Conservation (phyloP, 2,888 invertebrate genomes). For the Cryptocephalus moraei region DNA sequence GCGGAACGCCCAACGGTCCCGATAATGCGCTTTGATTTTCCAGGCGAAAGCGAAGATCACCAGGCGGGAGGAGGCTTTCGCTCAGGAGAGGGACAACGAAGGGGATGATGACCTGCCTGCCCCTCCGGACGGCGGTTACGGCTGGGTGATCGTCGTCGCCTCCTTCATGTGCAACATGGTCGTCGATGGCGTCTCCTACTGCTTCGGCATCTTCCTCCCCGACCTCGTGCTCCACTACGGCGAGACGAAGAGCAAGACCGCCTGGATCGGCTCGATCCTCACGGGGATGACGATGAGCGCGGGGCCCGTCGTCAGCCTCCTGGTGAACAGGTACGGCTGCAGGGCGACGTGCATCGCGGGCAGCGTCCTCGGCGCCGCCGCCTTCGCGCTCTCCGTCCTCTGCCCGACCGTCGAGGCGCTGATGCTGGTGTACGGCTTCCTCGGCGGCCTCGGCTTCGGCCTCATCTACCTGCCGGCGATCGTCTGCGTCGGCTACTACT, state of each 20-base stretch:
- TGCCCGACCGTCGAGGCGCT: slow-evolving; percentile 78
- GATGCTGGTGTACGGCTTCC: slow-evolving; percentile 72
- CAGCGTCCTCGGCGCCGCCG: slow-evolving; percentile 69
- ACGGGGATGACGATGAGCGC: slow-evolving; percentile 92
- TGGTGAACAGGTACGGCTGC: slow-evolving; percentile 95
- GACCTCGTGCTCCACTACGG: slow-evolving; percentile 72
- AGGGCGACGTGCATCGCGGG: slow-evolving; percentile 88
- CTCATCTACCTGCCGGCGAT: slow-evolving; percentile 71
- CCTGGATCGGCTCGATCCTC: slow-evolving; percentile 90
- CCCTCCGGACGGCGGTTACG: slow-evolving; percentile 85
- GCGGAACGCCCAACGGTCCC: no score
- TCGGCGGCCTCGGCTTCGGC: slow-evolving; percentile 47
- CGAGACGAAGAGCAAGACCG: slow-evolving; percentile 80
- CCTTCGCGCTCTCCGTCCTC: slow-evolving; percentile 78
- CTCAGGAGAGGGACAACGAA: slow-evolving; percentile 49
- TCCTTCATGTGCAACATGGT: slow-evolving; percentile 97
- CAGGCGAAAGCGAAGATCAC: slow-evolving; percentile 81
- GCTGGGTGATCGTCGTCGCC: slow-evolving; percentile 90
- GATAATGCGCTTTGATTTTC: slow-evolving; percentile 23
- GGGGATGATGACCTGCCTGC: slow-evolving; percentile 64
- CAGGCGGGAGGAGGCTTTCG: slow-evolving; percentile 73
- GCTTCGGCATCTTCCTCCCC: slow-evolving; percentile 86
- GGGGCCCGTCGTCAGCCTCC: slow-evolving; percentile 88
- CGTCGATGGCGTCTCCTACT: slow-evolving; percentile 95
- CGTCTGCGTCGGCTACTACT: slow-evolving; percentile 94